phyloP scores from a whole-genome alignment of 1,140 invertebrate species.

The Diorhabda sublineata region DNA sequence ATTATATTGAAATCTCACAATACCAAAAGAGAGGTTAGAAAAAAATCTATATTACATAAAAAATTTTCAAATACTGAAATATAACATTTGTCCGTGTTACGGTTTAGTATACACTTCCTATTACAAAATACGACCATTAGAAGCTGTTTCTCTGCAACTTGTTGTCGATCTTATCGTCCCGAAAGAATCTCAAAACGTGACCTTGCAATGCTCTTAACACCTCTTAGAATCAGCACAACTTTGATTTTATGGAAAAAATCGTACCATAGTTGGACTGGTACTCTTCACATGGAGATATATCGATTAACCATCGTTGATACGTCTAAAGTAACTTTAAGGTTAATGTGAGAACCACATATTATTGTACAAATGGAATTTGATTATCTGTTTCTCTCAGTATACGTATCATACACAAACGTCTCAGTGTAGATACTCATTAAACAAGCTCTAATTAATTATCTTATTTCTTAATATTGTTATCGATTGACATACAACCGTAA shows the following conservation, averaged over 20 bases:
- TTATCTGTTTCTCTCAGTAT: no score
- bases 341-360: neutral
- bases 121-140: slow-evolving; percentile 40
- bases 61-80: no score
- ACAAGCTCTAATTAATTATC: no score
- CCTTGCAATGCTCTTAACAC: slow-evolving; percentile 41
- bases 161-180: slow-evolving; percentile 38
- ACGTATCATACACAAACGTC: no score
- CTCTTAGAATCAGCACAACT: slow-evolving; percentile 33
- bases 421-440: no score
- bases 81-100: no score
- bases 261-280: slow-evolving; percentile 3
- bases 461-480: no score
- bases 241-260: slow-evolving; percentile 24
- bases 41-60: no score
- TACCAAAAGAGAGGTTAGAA: no score
- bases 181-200: slow-evolving; percentile 39
- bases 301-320: slow-evolving; percentile 9
- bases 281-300: neutral
- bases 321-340: slow-evolving; percentile 6
- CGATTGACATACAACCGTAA: no score
- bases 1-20: no score
- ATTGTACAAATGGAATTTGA: no score
- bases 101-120: slow-evolving; percentile 22
- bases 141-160: slow-evolving; percentile 38